Evolutionary conservation across 1,140 invertebrate species (phyloP), one percentile per base, ranked within the genome.

Genomic region (Zaprionus inermis): DNA sequence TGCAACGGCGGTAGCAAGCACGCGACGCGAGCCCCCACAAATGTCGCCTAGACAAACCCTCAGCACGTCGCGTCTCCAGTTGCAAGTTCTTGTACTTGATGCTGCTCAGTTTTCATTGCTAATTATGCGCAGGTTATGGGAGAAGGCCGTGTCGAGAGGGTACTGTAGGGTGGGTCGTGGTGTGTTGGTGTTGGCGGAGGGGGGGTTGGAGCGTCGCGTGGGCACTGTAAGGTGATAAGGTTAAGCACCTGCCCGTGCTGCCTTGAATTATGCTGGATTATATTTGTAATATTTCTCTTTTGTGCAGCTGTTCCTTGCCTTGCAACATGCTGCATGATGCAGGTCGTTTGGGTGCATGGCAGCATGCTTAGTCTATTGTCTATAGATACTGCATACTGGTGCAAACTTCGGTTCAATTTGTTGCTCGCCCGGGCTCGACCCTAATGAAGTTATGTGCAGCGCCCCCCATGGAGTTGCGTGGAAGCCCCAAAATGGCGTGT

Each of bases 361-460:
- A 2, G 36, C 16, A 32, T 28, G 28, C 1, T 5, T 24, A 22
- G 28, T 18, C 46, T 56, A 32, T 20, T 32, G 41, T 57, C 44
- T 67, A 68, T 49, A 68, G 71, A 68, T 55, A 72, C 20, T 49
- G 14, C 36, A 28, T 34, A 55, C 34, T 54, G n/a, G 63, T 36
- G 55, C 57, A 76, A 85, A 75, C 76, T 81, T 68, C 64, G 36
- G 64, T 22, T 79, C 59, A 76, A 72, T 81, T 63, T 81, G 67
- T 72, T 71, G 70, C 58, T 51, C 51, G 54, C 49, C 64, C 20
- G 44, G 61, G 74, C 44, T 28, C 24, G 69, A 69, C 56, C 69
- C 70, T 88, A 86, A 86, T 88, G 83, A 86, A 85, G 82, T 86
- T 79, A 86, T 79, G 83, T 49, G n/a, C 6, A 7, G 52, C 1